phyloP scores from a whole-genome alignment of 35 echinoderm and acorn worm genomes.

The Lytechinus variegatus region DNA sequence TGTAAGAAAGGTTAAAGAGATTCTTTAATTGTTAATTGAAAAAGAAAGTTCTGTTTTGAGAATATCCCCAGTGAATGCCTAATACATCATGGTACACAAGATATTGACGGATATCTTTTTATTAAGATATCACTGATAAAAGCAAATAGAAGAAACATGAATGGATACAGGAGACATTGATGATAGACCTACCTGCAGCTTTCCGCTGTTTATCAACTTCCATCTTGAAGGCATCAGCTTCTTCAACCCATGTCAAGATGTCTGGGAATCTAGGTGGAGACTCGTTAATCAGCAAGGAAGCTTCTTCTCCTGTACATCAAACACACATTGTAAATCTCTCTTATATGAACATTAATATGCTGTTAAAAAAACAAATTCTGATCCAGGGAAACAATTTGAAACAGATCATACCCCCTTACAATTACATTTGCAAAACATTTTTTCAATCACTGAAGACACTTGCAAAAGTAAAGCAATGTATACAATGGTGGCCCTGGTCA shows the following conservation, averaged over 20 bases:
- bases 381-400: too few relatives aligned
- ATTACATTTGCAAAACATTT: too few relatives aligned
- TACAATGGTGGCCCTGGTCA: too few relatives aligned
- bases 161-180: not conserved
- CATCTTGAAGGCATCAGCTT: conserved; percentile 64
- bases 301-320: conserved; percentile 62
- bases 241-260: conserved; percentile 54
- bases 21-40: not conserved
- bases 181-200: conserved; percentile 60
- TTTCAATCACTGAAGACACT: too few relatives aligned
- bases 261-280: conserved; percentile 12
- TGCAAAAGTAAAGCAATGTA: too few relatives aligned
- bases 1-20: not conserved
- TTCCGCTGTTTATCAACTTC: conserved; percentile 65
- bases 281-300: conserved; percentile 54
- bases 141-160: not conserved
- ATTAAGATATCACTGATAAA: not conserved
- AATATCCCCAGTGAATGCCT: not conserved
- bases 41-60: not conserved
- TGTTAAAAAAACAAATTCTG: too few relatives aligned
- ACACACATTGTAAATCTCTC: not conserved
- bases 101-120: not conserved
- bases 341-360: too few relatives aligned
- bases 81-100: not conserved
- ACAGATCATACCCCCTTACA: too few relatives aligned